Conservation (phyloP, 2,797 vertebrate species). For the Delichon dasypus region DNA sequence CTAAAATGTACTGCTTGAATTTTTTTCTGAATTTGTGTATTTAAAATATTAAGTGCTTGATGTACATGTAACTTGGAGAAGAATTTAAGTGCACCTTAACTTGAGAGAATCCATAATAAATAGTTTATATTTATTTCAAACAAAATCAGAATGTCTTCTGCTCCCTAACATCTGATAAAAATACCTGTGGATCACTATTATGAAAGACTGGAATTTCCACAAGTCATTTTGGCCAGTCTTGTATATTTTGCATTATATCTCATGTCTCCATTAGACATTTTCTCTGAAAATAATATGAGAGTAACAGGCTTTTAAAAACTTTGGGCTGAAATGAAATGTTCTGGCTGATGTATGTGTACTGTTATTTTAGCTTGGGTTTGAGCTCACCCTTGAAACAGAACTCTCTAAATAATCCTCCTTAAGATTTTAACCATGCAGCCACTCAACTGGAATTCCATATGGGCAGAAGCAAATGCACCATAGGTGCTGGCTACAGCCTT, state of each 20-base stretch:
- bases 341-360: neutral
- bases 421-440: neutral
- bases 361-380: neutral
- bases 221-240: neutral
- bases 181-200: neutral
- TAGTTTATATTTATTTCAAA: neutral
- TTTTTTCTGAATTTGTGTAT: neutral
- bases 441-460: neutral
- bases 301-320: neutral
- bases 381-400: neutral
- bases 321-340: neutral
- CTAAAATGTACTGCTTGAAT: neutral
- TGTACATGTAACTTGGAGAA: neutral
- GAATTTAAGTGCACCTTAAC: neutral
- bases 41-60: neutral
- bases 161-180: neutral
- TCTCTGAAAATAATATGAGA: neutral
- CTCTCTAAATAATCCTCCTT: neutral
- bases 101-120: neutral
- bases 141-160: neutral
- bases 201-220: neutral
- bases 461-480: neutral
- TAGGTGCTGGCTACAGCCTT: neutral
- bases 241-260: neutral
- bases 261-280: neutral